Evolutionary conservation across 2,113 vertebrate genomes (phyloP).

Genomic region (Herpailurus yagouaroundi): DNA sequence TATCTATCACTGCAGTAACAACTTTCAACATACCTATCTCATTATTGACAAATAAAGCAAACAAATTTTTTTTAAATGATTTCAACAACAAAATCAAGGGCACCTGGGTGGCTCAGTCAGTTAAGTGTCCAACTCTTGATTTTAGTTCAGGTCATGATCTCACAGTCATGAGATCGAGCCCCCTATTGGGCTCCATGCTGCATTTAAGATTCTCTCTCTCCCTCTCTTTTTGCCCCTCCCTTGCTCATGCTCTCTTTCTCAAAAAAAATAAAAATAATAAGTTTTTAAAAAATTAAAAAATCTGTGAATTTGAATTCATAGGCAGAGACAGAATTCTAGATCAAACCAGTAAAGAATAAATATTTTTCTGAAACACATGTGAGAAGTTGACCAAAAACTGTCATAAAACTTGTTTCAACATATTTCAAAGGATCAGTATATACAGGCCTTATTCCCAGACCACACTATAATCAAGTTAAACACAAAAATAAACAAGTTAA

Average conservation of each 20-base stretch:
- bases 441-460: background rate
- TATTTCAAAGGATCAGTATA: background rate
- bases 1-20: background rate
- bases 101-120: too few species aligned
- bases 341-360: background rate
- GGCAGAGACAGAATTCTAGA: background rate
- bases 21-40: background rate
- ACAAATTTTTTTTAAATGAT: background rate
- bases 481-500: conserved; percentile 13
- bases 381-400: background rate
- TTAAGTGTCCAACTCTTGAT: too few species aligned
- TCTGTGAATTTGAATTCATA: background rate
- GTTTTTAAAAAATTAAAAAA: background rate
- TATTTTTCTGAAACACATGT: background rate
- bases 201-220: too few species aligned
- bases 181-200: too few species aligned
- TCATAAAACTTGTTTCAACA: background rate
- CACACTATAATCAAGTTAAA: conserved; percentile 4
- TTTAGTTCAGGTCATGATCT: too few species aligned
- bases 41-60: conserved; percentile 32
- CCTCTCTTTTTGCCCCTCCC: too few species aligned
- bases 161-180: too few species aligned
- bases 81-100: conserved; percentile 7
- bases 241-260: too few species aligned
- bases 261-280: too few species aligned